Evolutionary conservation across 1,140 invertebrate genomes (phyloP).

Genomic region (Aphis gossypii): DNA sequence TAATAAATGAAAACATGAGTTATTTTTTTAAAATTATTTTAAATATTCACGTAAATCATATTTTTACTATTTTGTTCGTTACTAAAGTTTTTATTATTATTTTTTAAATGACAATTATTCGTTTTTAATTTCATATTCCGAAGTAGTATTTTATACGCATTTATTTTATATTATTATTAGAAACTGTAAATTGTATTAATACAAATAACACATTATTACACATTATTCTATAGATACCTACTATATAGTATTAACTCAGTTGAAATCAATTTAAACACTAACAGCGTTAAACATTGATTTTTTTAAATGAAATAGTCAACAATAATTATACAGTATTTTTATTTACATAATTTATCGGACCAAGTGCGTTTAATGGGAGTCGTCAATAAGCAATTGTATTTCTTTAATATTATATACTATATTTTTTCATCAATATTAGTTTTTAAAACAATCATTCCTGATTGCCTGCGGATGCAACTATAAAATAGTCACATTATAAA

Average conservation of each 20-base stretch:
- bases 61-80: too few relatives aligned
- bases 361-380: background rate
- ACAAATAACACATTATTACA: background rate
- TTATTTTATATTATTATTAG: background rate
- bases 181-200: background rate
- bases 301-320: background rate
- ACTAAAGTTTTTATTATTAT: too few relatives aligned
- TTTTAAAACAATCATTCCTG: background rate
- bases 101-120: background rate
- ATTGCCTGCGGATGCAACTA: background rate
- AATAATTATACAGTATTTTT: background rate
- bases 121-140: background rate
- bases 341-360: background rate
- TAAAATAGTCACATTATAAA: background rate
- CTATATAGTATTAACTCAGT: background rate
- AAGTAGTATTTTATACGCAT: background rate
- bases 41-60: too few relatives aligned
- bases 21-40: too few relatives aligned
- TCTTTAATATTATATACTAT: background rate
- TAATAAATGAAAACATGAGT: too few relatives aligned
- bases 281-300: background rate
- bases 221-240: background rate
- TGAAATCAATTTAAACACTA: background rate
- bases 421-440: background rate
- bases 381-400: background rate